These are phyloP conservation scores for Drosophila seguyi DNA, from an alignment of 1,140 invertebrate species.

Conservation along the genomic window DNA sequence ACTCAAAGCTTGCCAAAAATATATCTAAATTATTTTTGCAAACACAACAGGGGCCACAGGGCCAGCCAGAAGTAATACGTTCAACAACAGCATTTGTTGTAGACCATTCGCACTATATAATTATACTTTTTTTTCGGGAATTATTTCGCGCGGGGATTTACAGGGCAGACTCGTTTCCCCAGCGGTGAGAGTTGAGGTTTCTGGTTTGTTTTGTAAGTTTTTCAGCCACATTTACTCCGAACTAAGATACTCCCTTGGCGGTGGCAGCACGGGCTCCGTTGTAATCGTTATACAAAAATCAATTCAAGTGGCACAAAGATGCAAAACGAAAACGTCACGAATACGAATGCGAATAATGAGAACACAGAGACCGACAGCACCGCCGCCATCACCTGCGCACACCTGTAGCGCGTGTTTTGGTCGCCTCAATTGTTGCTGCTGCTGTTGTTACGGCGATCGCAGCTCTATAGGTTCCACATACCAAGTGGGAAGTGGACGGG, in stretches of 20 bases:
- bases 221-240: slow-evolving; percentile 3
- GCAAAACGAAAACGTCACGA: slow-evolving; percentile 40
- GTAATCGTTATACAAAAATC: slow-evolving; percentile 48
- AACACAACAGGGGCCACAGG: slow-evolving; percentile 34
- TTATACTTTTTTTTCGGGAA: slow-evolving; percentile 11
- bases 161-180: neutral
- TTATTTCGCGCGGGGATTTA: slow-evolving; percentile 10
- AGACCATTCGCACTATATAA: slow-evolving; percentile 25
- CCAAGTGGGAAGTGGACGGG: slow-evolving; percentile 25
- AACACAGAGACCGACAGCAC: slow-evolving; percentile 31
- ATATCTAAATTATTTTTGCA: slow-evolving; percentile 31
- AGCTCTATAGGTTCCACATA: slow-evolving; percentile 28
- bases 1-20: slow-evolving; percentile 51
- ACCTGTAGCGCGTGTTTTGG: slow-evolving; percentile 67
- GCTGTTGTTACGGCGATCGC: slow-evolving; percentile 28
- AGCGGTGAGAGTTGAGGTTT: neutral
- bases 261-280: slow-evolving; percentile 17
- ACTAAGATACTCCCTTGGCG: slow-evolving; percentile 10
- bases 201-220: slow-evolving; percentile 9
- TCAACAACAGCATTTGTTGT: slow-evolving; percentile 19
- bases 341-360: slow-evolving; percentile 46
- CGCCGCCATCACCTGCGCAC: slow-evolving; percentile 48
- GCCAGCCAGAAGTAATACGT: slow-evolving; percentile 5
- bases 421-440: slow-evolving; percentile 17
- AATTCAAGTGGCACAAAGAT: slow-evolving; percentile 55